Evolutionary conservation across 2,888 invertebrate genomes (phyloP).

Genomic region (Ephialtes manifestator): DNA sequence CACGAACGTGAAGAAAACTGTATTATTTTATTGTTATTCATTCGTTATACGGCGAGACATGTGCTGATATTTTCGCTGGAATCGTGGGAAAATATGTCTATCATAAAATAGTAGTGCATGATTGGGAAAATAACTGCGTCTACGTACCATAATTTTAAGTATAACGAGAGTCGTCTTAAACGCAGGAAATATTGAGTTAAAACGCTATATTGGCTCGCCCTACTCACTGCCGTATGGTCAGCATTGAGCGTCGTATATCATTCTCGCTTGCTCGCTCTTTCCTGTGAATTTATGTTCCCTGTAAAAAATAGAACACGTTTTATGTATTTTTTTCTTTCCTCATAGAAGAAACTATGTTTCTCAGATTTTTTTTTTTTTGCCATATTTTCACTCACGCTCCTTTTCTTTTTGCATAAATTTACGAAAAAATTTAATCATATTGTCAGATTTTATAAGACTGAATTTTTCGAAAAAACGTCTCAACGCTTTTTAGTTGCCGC

Average conservation of each 20-base stretch:
- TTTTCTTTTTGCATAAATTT: no score
- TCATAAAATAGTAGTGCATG: neutral
- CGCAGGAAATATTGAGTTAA: conserved; percentile 66
- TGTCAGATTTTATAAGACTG: no score
- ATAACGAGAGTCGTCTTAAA: conserved; percentile 43
- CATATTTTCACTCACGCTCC: no score
- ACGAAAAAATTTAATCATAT: no score
- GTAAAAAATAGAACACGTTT: neutral
- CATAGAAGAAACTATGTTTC: neutral
- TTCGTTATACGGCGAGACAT: neutral
- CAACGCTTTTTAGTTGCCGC: no score
- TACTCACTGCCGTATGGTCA: conserved; percentile 15
- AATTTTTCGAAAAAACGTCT: no score
- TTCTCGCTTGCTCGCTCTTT: conserved; percentile 4
- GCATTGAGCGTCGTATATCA: conserved; percentile 42
- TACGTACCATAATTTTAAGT: conserved; percentile 17
- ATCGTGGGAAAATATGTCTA: neutral
- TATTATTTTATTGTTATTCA: neutral
- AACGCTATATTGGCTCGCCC: conserved; percentile 44
- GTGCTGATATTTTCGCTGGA: neutral
- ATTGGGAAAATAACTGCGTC: neutral
- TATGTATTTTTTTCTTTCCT: neutral
- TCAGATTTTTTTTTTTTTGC: no score
- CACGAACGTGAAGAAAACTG: neutral
- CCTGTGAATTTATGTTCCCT: neutral